Evolutionary conservation across 2,113 vertebrate genomes (phyloP).

Genomic region (Petrocephalus microphthalmus): DNA sequence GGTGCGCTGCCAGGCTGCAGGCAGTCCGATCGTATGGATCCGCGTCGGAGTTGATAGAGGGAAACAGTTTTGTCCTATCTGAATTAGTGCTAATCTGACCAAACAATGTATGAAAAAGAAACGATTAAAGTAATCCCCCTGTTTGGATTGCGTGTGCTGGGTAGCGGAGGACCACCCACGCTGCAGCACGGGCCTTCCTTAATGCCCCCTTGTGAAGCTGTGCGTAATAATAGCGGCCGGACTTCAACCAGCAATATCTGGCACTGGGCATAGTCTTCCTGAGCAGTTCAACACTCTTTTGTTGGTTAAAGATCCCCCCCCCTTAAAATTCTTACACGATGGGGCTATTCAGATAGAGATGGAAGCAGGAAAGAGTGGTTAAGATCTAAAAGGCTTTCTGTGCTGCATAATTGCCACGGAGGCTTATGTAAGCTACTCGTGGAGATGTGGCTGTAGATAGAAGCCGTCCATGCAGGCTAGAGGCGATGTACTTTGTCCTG

Average conservation of each 20-base stretch:
- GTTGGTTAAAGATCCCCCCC: background rate
- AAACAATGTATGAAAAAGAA: constrained; percentile 33
- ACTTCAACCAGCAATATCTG: background rate
- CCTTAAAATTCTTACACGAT: background rate
- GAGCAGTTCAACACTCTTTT: background rate
- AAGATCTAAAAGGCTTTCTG: background rate
- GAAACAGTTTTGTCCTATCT: constrained; percentile 6
- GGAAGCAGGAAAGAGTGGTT: background rate
- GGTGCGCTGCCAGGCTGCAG: background rate
- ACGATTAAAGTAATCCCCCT: constrained; percentile 42
- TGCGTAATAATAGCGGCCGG: background rate
- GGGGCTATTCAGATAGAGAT: background rate
- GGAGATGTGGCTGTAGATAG: background rate
- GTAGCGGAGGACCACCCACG: constrained; percentile 26
- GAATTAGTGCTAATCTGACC: constrained; percentile 31
- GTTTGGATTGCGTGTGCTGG: constrained; percentile 9
- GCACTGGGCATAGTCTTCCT: background rate
- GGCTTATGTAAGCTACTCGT: constrained; percentile 1
- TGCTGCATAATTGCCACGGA: background rate
- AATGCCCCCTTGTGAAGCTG: background rate
- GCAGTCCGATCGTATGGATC: background rate
- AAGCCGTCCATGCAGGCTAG: background rate
- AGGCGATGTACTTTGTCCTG: background rate
- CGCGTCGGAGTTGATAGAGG: background rate
- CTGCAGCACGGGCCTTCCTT: background rate